These are phyloP conservation scores for Clostera curtula DNA, from an alignment of 2,888 invertebrate genomes.

Conservation along the genomic window DNA sequence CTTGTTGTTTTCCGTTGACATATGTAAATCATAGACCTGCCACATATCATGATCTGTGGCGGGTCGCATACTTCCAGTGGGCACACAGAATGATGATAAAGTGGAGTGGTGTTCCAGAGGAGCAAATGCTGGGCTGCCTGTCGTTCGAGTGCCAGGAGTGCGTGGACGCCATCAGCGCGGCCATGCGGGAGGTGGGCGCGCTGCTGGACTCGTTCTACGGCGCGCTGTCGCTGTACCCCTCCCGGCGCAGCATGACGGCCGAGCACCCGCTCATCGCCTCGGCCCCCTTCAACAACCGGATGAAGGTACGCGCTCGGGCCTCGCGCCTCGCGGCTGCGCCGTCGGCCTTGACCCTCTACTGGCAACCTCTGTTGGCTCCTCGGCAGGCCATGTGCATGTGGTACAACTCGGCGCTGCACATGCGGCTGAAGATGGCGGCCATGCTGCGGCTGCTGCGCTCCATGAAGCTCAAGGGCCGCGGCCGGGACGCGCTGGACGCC, in stretches of 20 bases:
- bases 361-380: background rate
- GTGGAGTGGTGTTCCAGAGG: too few species aligned
- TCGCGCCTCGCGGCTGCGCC: background rate
- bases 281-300: constrained; percentile 77
- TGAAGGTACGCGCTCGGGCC: constrained; percentile 65
- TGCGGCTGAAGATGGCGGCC: constrained; percentile 86
- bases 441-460: constrained; percentile 78
- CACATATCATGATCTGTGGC: too few species aligned
- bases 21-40: too few species aligned
- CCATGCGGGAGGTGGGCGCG: constrained; percentile 82
- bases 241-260: constrained; percentile 84
- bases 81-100: too few species aligned
- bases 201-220: constrained; percentile 83
- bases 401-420: constrained; percentile 92
- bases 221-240: constrained; percentile 89
- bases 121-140: constrained; percentile 74
- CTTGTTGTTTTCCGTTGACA: too few species aligned
- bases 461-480: constrained; percentile 33
- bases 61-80: too few species aligned
- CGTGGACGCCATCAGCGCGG: constrained; percentile 81
- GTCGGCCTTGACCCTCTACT: too few species aligned
- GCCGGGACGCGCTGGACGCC: constrained; percentile 23
- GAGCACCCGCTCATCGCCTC: constrained; percentile 83
- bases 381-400: constrained; percentile 88
- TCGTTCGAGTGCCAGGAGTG: constrained; percentile 83